Evolutionary conservation across 2,797 vertebrate species (phyloP).

Genomic region (Chanos chanos): DNA sequence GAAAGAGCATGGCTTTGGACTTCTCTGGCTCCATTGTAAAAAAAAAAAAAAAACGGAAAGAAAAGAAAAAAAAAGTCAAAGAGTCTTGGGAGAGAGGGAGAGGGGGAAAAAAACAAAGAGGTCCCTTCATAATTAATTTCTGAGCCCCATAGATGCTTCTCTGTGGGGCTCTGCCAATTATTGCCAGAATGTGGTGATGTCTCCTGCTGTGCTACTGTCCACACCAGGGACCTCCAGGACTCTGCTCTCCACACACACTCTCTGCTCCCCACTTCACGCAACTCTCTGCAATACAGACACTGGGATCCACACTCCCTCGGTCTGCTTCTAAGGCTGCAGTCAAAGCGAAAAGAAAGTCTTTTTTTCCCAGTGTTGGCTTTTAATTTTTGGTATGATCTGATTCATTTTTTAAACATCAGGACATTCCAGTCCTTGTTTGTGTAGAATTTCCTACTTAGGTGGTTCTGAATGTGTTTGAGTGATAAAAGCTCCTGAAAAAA

Average conservation of each 20-base stretch:
- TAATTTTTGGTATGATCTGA: no score
- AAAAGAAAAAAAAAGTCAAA: conserved; percentile 2
- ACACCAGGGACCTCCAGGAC: conserved; percentile 25
- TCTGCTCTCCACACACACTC: conserved; percentile 23
- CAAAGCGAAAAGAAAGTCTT: no score
- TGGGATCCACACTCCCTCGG: not conserved
- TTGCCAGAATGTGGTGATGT: conserved; percentile 30
- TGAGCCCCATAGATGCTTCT: conserved; percentile 35
- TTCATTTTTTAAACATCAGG: no score
- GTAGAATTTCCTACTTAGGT: no score
- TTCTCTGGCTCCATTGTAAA: no score
- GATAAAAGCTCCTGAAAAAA: no score
- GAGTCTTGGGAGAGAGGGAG: conserved; percentile 15
- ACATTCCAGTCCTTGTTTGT: no score
- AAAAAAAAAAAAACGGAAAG: not conserved
- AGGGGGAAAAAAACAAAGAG: conserved; percentile 22
- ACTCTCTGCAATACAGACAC: conserved; percentile 4
- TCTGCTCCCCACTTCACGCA: not conserved
- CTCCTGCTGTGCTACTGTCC: conserved; percentile 44
- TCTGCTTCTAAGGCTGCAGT: no score
- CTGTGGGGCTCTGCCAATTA: conserved; percentile 49
- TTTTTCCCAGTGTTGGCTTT: no score
- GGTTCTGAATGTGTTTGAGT: no score
- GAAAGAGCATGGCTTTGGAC: not conserved
- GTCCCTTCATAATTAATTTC: conserved; percentile 46